Conservation (phyloP, 2,113 vertebrate genomes). For the Macquaria ambigua region DNA sequence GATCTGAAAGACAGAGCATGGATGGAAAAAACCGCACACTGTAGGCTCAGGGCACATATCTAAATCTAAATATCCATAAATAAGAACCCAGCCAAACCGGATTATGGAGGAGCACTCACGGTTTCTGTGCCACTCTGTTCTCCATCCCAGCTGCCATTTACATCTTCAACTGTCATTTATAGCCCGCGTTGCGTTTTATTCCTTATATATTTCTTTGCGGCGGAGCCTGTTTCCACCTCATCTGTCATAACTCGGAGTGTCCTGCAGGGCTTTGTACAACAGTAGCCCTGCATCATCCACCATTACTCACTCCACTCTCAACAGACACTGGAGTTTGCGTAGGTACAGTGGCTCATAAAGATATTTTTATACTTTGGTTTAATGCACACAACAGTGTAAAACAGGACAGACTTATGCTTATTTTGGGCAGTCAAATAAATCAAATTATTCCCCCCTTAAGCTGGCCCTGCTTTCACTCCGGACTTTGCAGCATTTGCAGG, state of each 20-base stretch:
- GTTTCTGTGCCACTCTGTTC: conserved; percentile 31
- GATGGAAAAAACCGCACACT: conserved; percentile 9
- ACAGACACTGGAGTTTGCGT: conserved; percentile 11
- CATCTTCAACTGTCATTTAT: conserved; percentile 56
- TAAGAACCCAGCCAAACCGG: conserved; percentile 21
- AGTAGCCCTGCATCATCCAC: conserved; percentile 46
- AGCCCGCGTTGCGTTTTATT: conserved; percentile 29
- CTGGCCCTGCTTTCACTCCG: background rate
- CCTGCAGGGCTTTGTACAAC: conserved; percentile 50
- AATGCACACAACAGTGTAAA: background rate
- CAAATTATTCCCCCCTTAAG: background rate
- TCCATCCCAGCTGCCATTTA: conserved; percentile 26
- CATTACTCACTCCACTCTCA: conserved; percentile 50
- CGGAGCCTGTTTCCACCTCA: conserved; percentile 59
- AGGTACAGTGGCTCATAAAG: background rate
- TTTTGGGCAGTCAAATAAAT: conserved; percentile 20
- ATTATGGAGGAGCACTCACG: conserved; percentile 70
- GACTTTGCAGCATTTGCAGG: conserved; percentile 14
- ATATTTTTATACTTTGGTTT: background rate
- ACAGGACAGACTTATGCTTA: background rate
- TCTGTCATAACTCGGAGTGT: conserved; percentile 57
- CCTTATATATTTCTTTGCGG: conserved; percentile 43
- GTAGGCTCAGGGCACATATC: conserved; percentile 54
- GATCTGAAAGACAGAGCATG: conserved; percentile 49
- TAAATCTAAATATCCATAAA: conserved; percentile 52